A percentile compares a stretch with the other conserved stretches of the same genome.
phyloP scores from a whole-genome alignment of 2,113 vertebrate genomes.

The Oenanthe melanoleuca region DNA sequence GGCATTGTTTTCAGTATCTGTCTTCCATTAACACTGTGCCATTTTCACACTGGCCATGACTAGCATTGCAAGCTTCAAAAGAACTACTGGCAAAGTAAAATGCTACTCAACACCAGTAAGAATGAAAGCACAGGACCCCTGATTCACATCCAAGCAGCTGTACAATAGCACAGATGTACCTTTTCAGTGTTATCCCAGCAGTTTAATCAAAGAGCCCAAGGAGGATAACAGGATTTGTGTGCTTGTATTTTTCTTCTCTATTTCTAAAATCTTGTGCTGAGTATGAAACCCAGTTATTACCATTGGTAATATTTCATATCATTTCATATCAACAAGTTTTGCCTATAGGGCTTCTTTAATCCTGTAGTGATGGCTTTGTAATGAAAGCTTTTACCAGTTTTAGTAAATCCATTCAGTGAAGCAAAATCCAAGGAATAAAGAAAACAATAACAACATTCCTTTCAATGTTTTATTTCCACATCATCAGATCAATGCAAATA shows the following conservation, averaged over 20 bases:
- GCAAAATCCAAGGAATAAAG: slow-evolving; percentile 24
- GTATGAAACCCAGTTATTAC: neutral
- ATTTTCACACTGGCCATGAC: neutral
- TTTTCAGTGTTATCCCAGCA: neutral
- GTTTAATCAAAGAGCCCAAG: neutral
- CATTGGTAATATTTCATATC: neutral
- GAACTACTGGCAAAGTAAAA: neutral
- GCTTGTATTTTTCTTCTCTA: neutral
- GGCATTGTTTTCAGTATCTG: neutral
- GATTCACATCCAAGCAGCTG: slow-evolving; percentile 39
- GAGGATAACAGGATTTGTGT: neutral
- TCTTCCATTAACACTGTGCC: neutral
- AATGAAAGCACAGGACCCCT: neutral
- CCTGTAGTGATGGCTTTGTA: neutral
- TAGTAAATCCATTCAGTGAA: neutral
- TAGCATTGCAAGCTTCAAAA: neutral
- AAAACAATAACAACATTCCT: slow-evolving; percentile 29
- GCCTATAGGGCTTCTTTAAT: neutral
- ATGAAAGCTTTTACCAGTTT: neutral
- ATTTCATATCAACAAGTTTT: neutral
- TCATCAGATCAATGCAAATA: slow-evolving; percentile 46
- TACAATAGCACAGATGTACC: neutral
- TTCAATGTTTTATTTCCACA: slow-evolving; percentile 61
- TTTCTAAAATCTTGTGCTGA: neutral
- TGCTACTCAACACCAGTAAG: neutral